These are phyloP conservation scores for Platypus cylindrus DNA, from an alignment of 2,888 invertebrate species.

Conservation along the genomic window DNA sequence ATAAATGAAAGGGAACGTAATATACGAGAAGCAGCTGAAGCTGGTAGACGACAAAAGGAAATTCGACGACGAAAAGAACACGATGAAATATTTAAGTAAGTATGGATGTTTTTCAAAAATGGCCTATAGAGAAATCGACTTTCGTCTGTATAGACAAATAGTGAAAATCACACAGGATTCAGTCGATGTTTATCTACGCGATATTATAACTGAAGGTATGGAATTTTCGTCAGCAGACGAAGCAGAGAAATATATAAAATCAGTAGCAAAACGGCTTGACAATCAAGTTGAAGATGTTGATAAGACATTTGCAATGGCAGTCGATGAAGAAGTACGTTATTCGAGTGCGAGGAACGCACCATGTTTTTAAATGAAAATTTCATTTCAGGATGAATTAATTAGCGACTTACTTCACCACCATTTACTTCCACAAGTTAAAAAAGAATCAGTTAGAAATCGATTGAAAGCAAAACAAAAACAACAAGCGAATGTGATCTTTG, in stretches of 20 bases:
- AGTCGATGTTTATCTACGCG: constrained; percentile 49
- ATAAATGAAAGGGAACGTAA: constrained; percentile 65
- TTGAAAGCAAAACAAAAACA: constrained; percentile 31
- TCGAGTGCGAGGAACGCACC: neutral
- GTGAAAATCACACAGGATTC: constrained; percentile 47
- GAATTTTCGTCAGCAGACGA: constrained; percentile 43
- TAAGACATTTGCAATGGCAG: constrained; percentile 7
- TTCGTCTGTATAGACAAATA: constrained; percentile 21
- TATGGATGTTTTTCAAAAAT: neutral
- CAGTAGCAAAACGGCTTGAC: constrained; percentile 45
- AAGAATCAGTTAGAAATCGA: constrained; percentile 31
- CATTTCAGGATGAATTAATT: constrained; percentile 39
- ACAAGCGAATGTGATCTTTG: constrained; percentile 34
- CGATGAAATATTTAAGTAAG: constrained; percentile 70
- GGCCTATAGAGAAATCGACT: neutral
- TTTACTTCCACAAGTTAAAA: constrained; percentile 43
- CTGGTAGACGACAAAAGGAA: constrained; percentile 65
- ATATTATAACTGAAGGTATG: constrained; percentile 47
- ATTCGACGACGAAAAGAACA: constrained; percentile 57
- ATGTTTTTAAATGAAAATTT: neutral
- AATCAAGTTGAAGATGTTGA: constrained; percentile 33
- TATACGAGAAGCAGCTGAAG: constrained; percentile 67
- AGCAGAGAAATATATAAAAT: constrained; percentile 40
- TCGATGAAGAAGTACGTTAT: constrained; percentile 8
- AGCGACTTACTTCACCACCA: constrained; percentile 47